These are phyloP conservation scores for Tuberolachnus salignus DNA, from an alignment of 2,888 invertebrate species.

Conservation along the genomic window DNA sequence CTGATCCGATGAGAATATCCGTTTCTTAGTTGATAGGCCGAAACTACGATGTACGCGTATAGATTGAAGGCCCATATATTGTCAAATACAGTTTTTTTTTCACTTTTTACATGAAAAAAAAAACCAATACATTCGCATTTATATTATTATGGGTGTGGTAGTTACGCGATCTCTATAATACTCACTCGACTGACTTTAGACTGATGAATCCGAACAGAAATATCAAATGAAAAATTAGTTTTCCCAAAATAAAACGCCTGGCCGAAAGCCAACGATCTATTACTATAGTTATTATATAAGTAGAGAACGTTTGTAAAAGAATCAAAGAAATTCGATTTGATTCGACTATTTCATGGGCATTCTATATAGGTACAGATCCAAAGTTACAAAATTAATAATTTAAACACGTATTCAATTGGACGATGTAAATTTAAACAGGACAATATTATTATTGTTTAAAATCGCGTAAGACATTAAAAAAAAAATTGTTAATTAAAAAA, in stretches of 20 bases:
- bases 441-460: too few species aligned
- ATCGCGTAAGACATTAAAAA: too few species aligned
- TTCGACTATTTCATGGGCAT: not conserved
- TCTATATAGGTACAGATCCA: not conserved
- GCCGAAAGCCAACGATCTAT: constrained; percentile 56
- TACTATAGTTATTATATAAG: constrained; percentile 28
- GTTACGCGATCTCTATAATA: too few species aligned
- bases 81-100: not conserved
- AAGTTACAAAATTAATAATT: not conserved
- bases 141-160: too few species aligned
- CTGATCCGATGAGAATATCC: constrained; percentile 54
- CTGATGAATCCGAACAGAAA: not conserved
- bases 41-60: constrained; percentile 56
- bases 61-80: constrained; percentile 14
- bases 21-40: constrained; percentile 57
- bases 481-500: too few species aligned
- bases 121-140: too few species aligned
- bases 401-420: too few species aligned
- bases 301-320: not conserved
- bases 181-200: not conserved
- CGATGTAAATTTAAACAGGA: too few species aligned
- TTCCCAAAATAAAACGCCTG: constrained; percentile 44
- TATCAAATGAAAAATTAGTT: constrained; percentile 53
- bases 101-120: not conserved
- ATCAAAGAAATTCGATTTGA: constrained; percentile 3